A percentile compares a stretch with the other conserved stretches of the same genome.
Evolutionary conservation across 2,113 vertebrate genomes (phyloP).

Genomic region (Sinocyclocheilus grahami): DNA sequence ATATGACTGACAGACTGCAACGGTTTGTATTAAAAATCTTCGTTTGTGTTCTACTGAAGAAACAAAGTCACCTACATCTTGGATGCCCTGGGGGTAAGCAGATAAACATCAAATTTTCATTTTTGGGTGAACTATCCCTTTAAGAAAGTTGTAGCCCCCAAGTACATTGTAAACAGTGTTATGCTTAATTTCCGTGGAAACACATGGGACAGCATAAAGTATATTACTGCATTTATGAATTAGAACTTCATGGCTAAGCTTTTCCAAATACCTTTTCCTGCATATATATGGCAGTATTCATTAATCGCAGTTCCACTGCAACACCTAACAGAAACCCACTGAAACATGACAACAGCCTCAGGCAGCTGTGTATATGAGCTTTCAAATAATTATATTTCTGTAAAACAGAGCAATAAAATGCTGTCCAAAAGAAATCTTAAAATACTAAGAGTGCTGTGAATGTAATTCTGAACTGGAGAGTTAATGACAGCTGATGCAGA

Average conservation of each 20-base stretch:
- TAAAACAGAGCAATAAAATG: neutral
- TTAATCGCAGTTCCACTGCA: neutral
- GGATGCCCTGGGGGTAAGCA: too few species aligned
- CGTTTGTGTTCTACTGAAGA: too few species aligned
- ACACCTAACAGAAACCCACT: constrained; percentile 2
- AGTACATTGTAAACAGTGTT: neutral
- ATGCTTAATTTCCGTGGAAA: neutral
- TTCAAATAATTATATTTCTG: neutral
- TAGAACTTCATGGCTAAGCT: neutral
- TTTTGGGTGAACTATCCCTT: too few species aligned
- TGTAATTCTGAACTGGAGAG: too few species aligned
- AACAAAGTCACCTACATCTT: too few species aligned
- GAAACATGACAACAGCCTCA: constrained; percentile 5
- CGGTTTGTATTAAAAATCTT: too few species aligned
- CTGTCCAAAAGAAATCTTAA: neutral
- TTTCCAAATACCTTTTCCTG: constrained; percentile 17
- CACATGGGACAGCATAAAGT: neutral
- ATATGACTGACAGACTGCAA: too few species aligned
- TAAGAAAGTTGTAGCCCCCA: too few species aligned
- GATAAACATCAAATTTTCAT: too few species aligned
- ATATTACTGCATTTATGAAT: constrained; percentile 37
- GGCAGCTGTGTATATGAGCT: constrained; percentile 31
- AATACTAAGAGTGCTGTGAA: too few species aligned
- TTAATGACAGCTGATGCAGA: too few species aligned
- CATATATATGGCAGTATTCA: constrained; percentile 16